Base-by-base conservation (phyloP, 2,113 vertebrate species). In the Lophius piscatorius region DNA sequence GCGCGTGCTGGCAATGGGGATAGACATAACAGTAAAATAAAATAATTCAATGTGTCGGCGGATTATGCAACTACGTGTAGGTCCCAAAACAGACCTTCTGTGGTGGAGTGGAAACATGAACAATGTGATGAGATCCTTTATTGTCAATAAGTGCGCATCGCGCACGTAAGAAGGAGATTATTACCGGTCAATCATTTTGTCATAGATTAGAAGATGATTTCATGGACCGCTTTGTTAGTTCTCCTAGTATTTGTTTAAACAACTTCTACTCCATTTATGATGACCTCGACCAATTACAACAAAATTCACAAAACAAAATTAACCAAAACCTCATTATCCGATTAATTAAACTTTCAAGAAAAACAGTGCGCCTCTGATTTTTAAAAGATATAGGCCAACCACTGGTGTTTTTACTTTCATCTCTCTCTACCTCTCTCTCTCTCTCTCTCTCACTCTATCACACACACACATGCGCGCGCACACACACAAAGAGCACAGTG, bases 11-110 rank as follows among this genome's bases (percentile, higher is more conserved):
- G n/a, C n/a, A n/a, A n/a, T 13, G 66, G 47, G 71, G 44, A 48
- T 75, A 66, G 34, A 66, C 68, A 49, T 50, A 57, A 81, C 80
- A 74, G 81, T 73, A 54, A 51, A 58, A 34, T n/a, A n/a, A n/a
- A n/a, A n/a, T n/a, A 81, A 79, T 80, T 81, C 76, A 79, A 83
- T 83, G 82, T 81, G 87, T 74, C 70, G 50, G 70, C 50, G 78
- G 82, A 83, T 87, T 87, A 83, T 71, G 80, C 83, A 85, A 84
- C 78, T 82, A 83, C 84, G 82, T 84, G 48, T 74, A 72, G 49
- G 71, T 38, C 41, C 60, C 78, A 78, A 76, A 47, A n/a, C 48
- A 54, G 48, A 33, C 54, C 49, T 47, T 44, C 67, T 71, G 70
- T 39, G 41, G 51, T 50, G 47, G 51, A 69, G 35, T 8, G 41